These are phyloP conservation scores for Campylomormyrus numenius DNA, from an alignment of 2,113 vertebrate species.

Conservation along the genomic window DNA sequence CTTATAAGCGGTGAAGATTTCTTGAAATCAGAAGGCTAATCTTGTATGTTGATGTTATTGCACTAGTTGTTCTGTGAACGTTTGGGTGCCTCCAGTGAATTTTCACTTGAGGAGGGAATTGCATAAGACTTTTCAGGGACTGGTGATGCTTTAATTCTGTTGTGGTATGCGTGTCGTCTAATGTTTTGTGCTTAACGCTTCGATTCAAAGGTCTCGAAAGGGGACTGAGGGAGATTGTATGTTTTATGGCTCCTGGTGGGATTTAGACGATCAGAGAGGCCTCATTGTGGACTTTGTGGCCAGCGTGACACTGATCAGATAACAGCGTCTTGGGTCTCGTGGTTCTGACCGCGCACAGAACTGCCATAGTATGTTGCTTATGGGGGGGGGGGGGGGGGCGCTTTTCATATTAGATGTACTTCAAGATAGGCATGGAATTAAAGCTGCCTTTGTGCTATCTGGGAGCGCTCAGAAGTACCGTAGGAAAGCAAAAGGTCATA, in stretches of 20 bases:
- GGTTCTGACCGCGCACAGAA: not conserved
- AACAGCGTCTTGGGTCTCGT: not conserved
- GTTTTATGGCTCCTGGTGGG: not conserved
- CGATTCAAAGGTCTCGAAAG: not conserved
- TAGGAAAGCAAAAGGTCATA: not conserved
- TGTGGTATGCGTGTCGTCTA: not conserved
- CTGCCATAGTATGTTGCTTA: not conserved
- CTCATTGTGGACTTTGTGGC: not conserved
- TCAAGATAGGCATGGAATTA: not conserved
- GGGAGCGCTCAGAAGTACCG: not conserved
- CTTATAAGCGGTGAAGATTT: not conserved
- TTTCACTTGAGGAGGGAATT: not conserved
- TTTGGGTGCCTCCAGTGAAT: not conserved
- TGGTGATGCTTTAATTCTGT: not conserved
- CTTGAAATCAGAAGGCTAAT: not conserved
- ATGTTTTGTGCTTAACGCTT: not conserved
- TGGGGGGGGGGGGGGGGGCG: too few relatives aligned
- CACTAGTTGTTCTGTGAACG: slow-evolving; percentile 20
- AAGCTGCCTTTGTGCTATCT: not conserved
- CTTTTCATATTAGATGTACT: not conserved
- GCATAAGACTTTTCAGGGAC: slow-evolving; percentile 14
- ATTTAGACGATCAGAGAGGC: not conserved
- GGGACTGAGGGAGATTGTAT: not conserved
- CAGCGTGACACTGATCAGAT: not conserved
- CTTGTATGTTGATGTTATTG: slow-evolving; percentile 1